Evolutionary conservation across 2,797 vertebrate genomes (phyloP).

Genomic region (Uromys caudimaculatus): DNA sequence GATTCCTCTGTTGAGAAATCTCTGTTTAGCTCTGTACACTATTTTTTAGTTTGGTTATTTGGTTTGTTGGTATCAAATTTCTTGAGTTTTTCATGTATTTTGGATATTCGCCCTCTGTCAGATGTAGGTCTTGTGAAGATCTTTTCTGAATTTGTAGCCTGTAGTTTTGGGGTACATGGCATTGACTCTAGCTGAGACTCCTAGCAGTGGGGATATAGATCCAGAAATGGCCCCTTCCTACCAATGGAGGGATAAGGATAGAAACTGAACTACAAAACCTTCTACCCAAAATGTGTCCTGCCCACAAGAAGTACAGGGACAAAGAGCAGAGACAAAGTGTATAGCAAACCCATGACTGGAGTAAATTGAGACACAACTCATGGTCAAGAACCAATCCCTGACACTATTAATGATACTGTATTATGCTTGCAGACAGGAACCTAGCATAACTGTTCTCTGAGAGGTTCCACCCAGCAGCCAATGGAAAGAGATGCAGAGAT

Average conservation of each 20-base stretch:
- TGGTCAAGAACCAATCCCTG: not conserved
- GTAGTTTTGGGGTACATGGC: not conserved
- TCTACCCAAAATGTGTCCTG: not conserved
- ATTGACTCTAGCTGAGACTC: too few species aligned
- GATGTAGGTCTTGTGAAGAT: not conserved
- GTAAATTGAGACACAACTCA: not conserved
- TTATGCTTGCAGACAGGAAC: not conserved
- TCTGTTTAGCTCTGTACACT: not conserved
- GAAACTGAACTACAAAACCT: not conserved
- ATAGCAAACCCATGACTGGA: not conserved
- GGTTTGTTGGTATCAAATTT: not conserved
- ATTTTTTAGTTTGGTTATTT: not conserved
- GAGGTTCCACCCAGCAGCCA: not conserved
- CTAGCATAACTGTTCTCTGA: not conserved
- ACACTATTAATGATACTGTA: not conserved
- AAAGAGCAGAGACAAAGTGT: not conserved
- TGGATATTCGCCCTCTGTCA: not conserved
- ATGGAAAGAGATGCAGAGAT: not conserved
- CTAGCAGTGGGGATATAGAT: too few species aligned
- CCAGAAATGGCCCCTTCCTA: too few species aligned
- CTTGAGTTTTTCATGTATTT: not conserved
- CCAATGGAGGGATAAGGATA: not conserved
- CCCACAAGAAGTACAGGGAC: not conserved
- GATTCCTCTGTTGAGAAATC: not conserved
- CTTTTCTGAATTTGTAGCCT: not conserved